phyloP scores from a whole-genome alignment of 2,888 invertebrate species.

The Tenodera sinensis region DNA sequence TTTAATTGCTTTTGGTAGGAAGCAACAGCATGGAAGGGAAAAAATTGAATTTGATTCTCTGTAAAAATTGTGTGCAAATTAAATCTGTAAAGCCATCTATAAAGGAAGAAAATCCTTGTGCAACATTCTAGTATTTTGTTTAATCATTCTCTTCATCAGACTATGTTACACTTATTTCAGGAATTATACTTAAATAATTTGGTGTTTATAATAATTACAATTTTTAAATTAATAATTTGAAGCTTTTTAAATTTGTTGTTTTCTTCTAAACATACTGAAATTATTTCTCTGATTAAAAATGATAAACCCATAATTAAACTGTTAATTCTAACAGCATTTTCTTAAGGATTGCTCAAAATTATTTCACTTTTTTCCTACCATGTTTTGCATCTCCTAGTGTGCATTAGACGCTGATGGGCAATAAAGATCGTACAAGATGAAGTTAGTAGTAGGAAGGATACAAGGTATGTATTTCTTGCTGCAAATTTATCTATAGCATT shows the following conservation, averaged over 20 bases:
- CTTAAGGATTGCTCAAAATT: background rate
- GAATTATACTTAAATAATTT: too few relatives aligned
- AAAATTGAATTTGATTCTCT: background rate
- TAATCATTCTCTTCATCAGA: too few relatives aligned
- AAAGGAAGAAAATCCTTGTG: too few relatives aligned
- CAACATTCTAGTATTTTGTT: too few relatives aligned
- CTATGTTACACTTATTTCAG: too few relatives aligned
- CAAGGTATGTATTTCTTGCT: background rate
- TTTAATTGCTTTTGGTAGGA: background rate
- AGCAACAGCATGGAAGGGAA: background rate
- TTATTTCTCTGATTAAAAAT: too few relatives aligned
- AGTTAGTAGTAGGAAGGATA: background rate
- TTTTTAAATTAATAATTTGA: too few relatives aligned
- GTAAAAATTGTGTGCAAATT: background rate
- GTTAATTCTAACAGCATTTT: background rate
- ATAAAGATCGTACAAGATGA: background rate
- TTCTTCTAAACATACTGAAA: too few relatives aligned
- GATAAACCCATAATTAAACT: background rate
- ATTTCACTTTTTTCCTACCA: background rate
- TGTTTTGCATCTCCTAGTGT: background rate
- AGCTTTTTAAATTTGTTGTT: too few relatives aligned
- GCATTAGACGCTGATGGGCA: background rate
- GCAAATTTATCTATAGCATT: background rate
- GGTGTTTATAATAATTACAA: too few relatives aligned
- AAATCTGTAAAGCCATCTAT: too few relatives aligned